Evolutionary conservation across 23 tunicate genomes (phyloP).

Genomic region (Ascidia mentula): DNA sequence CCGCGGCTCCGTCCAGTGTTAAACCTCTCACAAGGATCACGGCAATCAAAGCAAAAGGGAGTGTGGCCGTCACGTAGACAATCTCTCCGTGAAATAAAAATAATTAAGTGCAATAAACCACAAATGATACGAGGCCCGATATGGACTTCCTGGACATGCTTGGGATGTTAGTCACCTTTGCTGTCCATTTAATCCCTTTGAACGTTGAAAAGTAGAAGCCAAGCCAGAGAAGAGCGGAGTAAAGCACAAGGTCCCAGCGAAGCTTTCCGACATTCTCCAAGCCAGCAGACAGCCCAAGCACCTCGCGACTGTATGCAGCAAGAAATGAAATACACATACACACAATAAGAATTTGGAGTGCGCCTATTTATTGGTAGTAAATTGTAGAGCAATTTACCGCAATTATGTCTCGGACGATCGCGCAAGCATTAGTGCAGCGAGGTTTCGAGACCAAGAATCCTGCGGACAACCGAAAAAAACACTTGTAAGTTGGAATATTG

Average conservation of each 20-base stretch:
- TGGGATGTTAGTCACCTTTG: no score
- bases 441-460: no score
- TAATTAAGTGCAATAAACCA: no score
- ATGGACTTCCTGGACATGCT: no score
- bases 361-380: neutral
- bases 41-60: conserved; percentile 37
- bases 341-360: neutral
- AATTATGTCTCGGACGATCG: neutral
- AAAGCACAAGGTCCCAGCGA: conserved; percentile 31
- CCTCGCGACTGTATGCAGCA: conserved; percentile 6
- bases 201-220: conserved; percentile 32
- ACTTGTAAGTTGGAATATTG: no score
- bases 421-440: neutral
- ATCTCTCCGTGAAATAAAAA: conserved; percentile 20
- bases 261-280: conserved; percentile 33
- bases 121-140: no score
- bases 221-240: conserved; percentile 39
- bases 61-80: conserved; percentile 60
- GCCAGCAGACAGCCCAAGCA: conserved; percentile 39
- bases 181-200: conserved; percentile 56
- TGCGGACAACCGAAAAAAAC: no score
- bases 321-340: neutral
- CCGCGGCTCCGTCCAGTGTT: conserved; percentile 54
- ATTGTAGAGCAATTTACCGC: neutral
- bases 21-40: conserved; percentile 42